Percentiles rank a stretch among this genome's conserved stretches.
Evolutionary conservation across 2,797 vertebrate species (phyloP).

Genomic region (Falco biarmicus): DNA sequence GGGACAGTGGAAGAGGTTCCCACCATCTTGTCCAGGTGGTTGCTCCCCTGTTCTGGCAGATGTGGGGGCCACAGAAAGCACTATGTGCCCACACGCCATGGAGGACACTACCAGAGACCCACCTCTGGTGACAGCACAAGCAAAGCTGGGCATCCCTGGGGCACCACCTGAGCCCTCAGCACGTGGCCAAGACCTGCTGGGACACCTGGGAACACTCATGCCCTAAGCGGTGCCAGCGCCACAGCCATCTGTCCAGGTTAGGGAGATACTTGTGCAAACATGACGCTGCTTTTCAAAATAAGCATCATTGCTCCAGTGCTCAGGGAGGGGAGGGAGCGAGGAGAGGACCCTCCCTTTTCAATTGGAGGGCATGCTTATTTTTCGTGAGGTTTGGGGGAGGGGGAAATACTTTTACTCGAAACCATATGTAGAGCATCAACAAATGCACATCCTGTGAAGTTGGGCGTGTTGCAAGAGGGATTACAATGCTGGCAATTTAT

Average conservation of each 20-base stretch:
- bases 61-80: rapidly evolving
- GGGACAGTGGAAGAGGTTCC: background rate
- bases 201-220: background rate
- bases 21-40: background rate
- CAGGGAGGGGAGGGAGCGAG: background rate
- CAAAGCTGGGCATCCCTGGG: background rate
- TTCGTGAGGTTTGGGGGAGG: background rate
- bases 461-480: slow-evolving; percentile 67
- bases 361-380: slow-evolving; percentile 21
- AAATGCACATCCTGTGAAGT: slow-evolving; percentile 68
- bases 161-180: background rate
- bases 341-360: background rate
- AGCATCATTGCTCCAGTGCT: background rate
- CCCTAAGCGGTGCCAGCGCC: background rate
- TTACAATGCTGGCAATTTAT: slow-evolving; percentile 77
- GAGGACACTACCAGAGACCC: background rate
- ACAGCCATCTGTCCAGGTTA: background rate
- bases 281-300: background rate
- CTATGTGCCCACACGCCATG: rapidly evolving
- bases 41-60: background rate
- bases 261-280: background rate
- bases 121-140: background rate
- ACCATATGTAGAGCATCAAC: slow-evolving; percentile 71
- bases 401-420: slow-evolving; percentile 50
- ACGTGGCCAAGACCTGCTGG: background rate